A percentile compares a stretch with the other conserved stretches of the same genome.
phyloP scores from a whole-genome alignment of 2,113 vertebrate species.

The Rhineura floridana region DNA sequence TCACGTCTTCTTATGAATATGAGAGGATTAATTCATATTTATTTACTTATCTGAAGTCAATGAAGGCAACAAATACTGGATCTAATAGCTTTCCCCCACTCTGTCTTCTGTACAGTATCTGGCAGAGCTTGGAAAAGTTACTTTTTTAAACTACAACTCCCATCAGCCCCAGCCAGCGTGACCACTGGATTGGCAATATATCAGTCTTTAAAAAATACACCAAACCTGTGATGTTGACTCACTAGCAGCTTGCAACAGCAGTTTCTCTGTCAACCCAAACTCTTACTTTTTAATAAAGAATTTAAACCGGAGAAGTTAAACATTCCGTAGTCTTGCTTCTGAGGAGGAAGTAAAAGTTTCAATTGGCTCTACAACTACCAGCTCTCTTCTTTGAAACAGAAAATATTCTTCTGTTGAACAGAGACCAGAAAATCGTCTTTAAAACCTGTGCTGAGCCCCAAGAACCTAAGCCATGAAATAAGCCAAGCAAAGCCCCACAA shows the following conservation, averaged over 20 bases:
- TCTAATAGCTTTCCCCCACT: constrained; percentile 49
- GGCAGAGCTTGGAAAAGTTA: too few relatives aligned
- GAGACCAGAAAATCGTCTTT: constrained; percentile 52
- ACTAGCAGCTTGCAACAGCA: constrained; percentile 58
- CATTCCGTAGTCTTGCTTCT: constrained; percentile 62
- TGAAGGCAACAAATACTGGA: constrained; percentile 47
- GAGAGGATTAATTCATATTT: constrained; percentile 33
- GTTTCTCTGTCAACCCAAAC: constrained; percentile 71
- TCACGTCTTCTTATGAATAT: constrained; percentile 25
- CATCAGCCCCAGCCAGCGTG: too few relatives aligned
- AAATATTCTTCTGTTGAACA: constrained; percentile 39
- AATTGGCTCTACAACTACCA: constrained; percentile 60
- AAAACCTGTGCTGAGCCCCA: constrained; percentile 33
- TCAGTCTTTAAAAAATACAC: constrained; percentile 54
- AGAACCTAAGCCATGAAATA: constrained; percentile 53
- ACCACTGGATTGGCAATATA: too few relatives aligned
- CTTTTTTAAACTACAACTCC: too few relatives aligned
- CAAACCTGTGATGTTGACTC: constrained; percentile 51
- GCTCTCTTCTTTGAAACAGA: constrained; percentile 34
- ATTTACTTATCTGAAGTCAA: constrained; percentile 52
- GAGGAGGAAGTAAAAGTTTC: constrained; percentile 64
- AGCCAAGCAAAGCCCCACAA: constrained; percentile 28
- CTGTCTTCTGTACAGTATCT: constrained; percentile 32
- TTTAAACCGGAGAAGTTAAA: constrained; percentile 70
- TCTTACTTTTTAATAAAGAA: constrained; percentile 69